Base-by-base conservation (phyloP, 1,140 invertebrate species). In the Pogonognathellus flavescens region DNA sequence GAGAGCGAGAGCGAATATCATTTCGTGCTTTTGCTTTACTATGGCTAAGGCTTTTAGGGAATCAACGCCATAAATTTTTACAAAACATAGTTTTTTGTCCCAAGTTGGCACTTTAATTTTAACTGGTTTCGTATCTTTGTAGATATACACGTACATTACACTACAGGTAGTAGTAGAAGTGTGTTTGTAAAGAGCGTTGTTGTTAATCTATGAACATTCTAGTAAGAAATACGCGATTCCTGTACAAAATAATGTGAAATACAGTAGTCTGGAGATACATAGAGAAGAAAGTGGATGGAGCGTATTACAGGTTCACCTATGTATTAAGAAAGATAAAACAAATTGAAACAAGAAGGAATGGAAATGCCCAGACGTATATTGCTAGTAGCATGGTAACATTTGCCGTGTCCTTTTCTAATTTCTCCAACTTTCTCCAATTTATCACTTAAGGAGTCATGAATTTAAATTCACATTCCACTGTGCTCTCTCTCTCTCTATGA, bases 81-180 rank as follows among this genome's bases (percentile, higher is more conserved):
- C 41, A 76, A 76, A 76, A 76, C 70, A 66, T 76, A 31, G 13
- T n/a, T 18, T 76, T 76, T 76, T 76, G 70, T 76, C 70, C 70
- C 70, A 76, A 76, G 70, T 49, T 76, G 70, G 31, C 70, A 76
- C 70, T 76, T 76, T 76, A 76, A 76, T 76, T 76, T 76, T 76
- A 76, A 76, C 70, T 76, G 31, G 70, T 76, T 76, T 76, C 41
- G 41, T n/a, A n/a, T 8, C 41, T 76, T 76, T 41, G 70, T 66
- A 66, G 18, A 0, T 31, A 66, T 66, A 13, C 25, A 22, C 25
- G 62, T 66, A 31, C 62, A 41, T 76, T 50, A 5, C 70, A 76
- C 14, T 31, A 25, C 62, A 31, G 22, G 22, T 66, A 25, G 62
- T 66, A 41, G 22, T 66, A 66, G 62, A 25, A 20, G 22, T 13